These are phyloP conservation scores for Chymomyza fuscimana DNA, from an alignment of 2,888 invertebrate genomes.

Conservation along the genomic window DNA sequence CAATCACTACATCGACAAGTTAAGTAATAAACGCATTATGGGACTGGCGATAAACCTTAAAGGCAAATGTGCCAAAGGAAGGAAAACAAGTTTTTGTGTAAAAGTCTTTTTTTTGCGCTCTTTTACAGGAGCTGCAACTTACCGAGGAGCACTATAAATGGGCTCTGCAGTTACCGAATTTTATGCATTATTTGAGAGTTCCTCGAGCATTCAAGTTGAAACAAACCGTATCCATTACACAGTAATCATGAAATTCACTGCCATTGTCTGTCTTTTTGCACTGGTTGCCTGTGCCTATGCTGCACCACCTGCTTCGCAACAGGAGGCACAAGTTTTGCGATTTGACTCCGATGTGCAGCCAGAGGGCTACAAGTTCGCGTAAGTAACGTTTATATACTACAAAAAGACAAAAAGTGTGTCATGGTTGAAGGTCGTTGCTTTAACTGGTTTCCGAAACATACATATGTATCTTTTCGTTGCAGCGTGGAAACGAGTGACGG, in stretches of 20 bases:
- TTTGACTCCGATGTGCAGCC: slow-evolving; percentile 82
- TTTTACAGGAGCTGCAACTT: not conserved
- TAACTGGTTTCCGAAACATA: slow-evolving; percentile 9
- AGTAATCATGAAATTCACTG: slow-evolving; percentile 62
- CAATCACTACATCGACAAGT: slow-evolving; percentile 28
- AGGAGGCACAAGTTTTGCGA: slow-evolving; percentile 83
- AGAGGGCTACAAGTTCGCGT: slow-evolving; percentile 77
- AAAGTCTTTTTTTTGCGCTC: not conserved
- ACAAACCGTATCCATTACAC: slow-evolving; percentile 4
- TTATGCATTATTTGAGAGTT: slow-evolving; percentile 70
- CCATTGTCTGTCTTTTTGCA: slow-evolving; percentile 62
- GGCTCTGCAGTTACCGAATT: slow-evolving; percentile 41
- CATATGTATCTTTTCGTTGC: slow-evolving; percentile 10
- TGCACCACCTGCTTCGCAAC: slow-evolving; percentile 71
- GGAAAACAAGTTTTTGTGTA: slow-evolving; percentile 35
- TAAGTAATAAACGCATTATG: slow-evolving; percentile 29
- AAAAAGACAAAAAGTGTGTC: not conserved
- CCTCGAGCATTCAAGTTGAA: slow-evolving; percentile 46
- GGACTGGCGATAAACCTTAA: slow-evolving; percentile 16
- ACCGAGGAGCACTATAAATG: slow-evolving; percentile 49
- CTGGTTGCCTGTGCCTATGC: slow-evolving; percentile 67
- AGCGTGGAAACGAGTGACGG: slow-evolving; percentile 81
- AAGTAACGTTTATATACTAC: slow-evolving; percentile 43
- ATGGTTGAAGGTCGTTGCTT: slow-evolving; percentile 1
- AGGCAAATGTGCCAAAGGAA: slow-evolving; percentile 34